phyloP scores from a whole-genome alignment of 2,797 vertebrate species.

The Sebastes taczanowskii region DNA sequence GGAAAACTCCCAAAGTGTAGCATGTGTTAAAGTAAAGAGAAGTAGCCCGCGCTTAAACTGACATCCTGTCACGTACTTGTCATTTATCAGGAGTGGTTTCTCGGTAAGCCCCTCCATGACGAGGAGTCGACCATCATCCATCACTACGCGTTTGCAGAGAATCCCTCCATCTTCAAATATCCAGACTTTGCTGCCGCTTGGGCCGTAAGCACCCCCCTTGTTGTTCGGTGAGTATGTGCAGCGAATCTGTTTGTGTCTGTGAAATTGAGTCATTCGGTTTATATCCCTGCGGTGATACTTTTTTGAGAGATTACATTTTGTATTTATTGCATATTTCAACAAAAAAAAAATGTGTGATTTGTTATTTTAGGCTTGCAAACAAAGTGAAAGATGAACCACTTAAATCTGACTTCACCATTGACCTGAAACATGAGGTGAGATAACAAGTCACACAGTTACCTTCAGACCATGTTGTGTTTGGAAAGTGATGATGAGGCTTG shows the following conservation, averaged over 20 bases:
- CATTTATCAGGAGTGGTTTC: conserved; percentile 91
- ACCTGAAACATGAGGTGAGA: conserved; percentile 97
- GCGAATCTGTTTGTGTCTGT: background rate
- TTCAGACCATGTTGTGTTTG: conserved; percentile 3
- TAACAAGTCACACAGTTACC: background rate
- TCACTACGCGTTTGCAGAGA: conserved; percentile 98
- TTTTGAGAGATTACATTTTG: background rate
- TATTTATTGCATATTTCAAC: background rate
- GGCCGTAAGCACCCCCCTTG: conserved; percentile 91
- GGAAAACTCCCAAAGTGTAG: conserved; percentile 9
- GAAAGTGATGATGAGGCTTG: conserved; percentile 4
- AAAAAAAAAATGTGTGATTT: background rate
- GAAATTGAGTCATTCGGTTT: background rate
- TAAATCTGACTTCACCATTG: conserved; percentile 97
- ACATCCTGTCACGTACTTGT: background rate
- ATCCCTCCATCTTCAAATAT: conserved; percentile 92
- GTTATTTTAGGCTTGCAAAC: conserved; percentile 85
- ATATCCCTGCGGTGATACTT: background rate
- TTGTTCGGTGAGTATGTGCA: conserved; percentile 86
- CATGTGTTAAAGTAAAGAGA: background rate
- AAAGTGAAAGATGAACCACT: conserved; percentile 90
- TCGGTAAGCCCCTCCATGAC: conserved; percentile 92
- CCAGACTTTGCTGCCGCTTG: conserved; percentile 96
- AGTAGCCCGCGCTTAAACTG: background rate
- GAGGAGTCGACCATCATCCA: conserved; percentile 98